Conservation (phyloP, 2,113 vertebrate genomes). For the Cinclus cinclus region DNA sequence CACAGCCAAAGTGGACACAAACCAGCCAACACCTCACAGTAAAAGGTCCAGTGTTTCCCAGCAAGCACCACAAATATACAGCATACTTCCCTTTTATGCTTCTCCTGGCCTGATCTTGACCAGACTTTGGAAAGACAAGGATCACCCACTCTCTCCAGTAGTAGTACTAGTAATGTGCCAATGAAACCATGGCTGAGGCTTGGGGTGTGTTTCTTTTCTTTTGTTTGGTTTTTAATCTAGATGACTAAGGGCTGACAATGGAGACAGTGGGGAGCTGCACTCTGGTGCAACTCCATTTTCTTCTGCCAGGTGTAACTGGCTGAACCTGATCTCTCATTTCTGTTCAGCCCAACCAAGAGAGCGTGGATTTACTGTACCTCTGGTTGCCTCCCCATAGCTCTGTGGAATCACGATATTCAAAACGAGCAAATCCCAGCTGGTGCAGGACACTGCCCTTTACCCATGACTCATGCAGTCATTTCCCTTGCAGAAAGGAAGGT, state of each 20-base stretch:
- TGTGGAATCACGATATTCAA: rapidly evolving
- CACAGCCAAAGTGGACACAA: neutral
- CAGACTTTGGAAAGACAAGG: neutral
- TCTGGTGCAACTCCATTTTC: neutral
- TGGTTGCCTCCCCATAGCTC: neutral
- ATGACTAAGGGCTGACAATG: neutral
- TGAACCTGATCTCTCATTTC: slow-evolving; percentile 20
- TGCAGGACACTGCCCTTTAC: neutral
- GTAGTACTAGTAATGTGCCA: neutral
- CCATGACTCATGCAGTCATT: neutral
- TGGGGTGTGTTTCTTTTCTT: neutral
- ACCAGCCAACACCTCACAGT: neutral
- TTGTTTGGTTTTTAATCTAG: neutral
- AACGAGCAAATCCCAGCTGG: neutral
- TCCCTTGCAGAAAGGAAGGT: neutral
- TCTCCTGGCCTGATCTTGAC: neutral
- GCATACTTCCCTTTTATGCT: neutral
- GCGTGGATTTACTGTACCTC: neutral
- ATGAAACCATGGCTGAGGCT: neutral
- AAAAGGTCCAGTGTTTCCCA: neutral
- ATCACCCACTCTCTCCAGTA: neutral
- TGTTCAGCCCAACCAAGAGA: neutral
- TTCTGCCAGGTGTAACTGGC: slow-evolving; percentile 19
- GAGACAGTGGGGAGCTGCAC: neutral
- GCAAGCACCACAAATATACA: neutral